Conservation (phyloP, 2,888 invertebrate genomes). For the Selenia dentaria region DNA sequence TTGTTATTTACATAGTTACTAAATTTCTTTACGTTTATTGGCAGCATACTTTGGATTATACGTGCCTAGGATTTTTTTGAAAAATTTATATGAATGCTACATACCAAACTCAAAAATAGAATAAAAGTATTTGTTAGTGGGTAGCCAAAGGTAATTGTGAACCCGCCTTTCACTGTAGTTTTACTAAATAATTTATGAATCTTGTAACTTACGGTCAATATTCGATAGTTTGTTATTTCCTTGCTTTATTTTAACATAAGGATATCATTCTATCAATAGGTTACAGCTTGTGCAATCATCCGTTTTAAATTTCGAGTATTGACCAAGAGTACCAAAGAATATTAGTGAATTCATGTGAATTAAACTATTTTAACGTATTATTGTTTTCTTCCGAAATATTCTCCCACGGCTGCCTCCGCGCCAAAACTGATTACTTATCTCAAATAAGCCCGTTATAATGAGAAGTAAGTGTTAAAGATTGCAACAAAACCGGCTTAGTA, state of each 20-base stretch:
- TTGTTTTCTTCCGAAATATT: slow-evolving; percentile 21
- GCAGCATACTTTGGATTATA: too few relatives aligned
- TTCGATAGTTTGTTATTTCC: slow-evolving; percentile 14
- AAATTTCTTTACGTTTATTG: slow-evolving; percentile 2
- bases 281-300: not conserved
- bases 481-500: too few relatives aligned
- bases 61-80: not conserved
- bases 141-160: slow-evolving; percentile 51
- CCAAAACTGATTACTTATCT: too few relatives aligned
- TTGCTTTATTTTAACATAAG: too few relatives aligned
- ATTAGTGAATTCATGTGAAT: slow-evolving; percentile 33
- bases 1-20: slow-evolving; percentile 5
- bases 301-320: slow-evolving; percentile 30
- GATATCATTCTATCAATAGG: too few relatives aligned
- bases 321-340: slow-evolving; percentile 60
- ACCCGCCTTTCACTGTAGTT: slow-evolving; percentile 39
- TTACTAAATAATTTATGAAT: slow-evolving; percentile 13
- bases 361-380: slow-evolving; percentile 39
- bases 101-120: slow-evolving; percentile 17
- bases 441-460: too few relatives aligned
- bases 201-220: slow-evolving; percentile 30
- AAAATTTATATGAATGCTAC: slow-evolving; percentile 4
- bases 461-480: too few relatives aligned
- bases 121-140: slow-evolving; percentile 21
- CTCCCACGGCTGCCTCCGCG: too few relatives aligned